phyloP scores from a whole-genome alignment of 2,113 vertebrate species.

The Serilophus lunatus region DNA sequence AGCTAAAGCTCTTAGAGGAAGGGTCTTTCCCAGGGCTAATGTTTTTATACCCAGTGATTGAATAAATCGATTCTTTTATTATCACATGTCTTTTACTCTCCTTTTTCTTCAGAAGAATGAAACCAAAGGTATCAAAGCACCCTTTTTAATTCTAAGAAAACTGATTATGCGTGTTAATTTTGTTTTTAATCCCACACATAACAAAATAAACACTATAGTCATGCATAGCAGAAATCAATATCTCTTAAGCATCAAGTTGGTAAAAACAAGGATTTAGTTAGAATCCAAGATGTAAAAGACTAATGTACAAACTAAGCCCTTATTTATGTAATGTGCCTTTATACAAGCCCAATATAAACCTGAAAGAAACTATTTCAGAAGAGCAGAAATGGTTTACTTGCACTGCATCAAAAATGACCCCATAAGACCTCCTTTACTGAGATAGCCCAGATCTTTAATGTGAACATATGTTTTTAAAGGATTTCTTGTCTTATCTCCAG shows the following conservation, averaged over 20 bases:
- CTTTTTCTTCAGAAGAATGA: constrained; percentile 55
- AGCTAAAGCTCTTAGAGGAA: constrained; percentile 73
- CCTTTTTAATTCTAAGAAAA: constrained; percentile 62
- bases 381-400: constrained; percentile 64
- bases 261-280: constrained; percentile 76
- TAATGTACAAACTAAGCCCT: constrained; percentile 72
- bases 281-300: constrained; percentile 71
- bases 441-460: constrained; percentile 63
- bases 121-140: constrained; percentile 30
- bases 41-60: constrained; percentile 71
- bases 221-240: constrained; percentile 71
- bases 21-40: constrained; percentile 75
- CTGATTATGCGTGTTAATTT: constrained; percentile 78
- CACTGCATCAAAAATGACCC: constrained; percentile 71
- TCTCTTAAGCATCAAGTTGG: constrained; percentile 67
- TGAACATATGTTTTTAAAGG: constrained; percentile 67
- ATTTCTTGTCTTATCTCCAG: constrained; percentile 68
- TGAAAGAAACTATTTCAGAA: constrained; percentile 67
- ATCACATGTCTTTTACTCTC: constrained; percentile 54
- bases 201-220: constrained; percentile 74
- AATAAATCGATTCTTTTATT: constrained; percentile 77
- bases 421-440: constrained; percentile 54
- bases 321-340: constrained; percentile 70
- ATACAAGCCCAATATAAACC: constrained; percentile 62
- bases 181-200: constrained; percentile 74